A percentile compares a stretch with the other conserved stretches of the same genome.
Conservation (phyloP, 2,888 invertebrate species). For the Noctua pronuba region DNA sequence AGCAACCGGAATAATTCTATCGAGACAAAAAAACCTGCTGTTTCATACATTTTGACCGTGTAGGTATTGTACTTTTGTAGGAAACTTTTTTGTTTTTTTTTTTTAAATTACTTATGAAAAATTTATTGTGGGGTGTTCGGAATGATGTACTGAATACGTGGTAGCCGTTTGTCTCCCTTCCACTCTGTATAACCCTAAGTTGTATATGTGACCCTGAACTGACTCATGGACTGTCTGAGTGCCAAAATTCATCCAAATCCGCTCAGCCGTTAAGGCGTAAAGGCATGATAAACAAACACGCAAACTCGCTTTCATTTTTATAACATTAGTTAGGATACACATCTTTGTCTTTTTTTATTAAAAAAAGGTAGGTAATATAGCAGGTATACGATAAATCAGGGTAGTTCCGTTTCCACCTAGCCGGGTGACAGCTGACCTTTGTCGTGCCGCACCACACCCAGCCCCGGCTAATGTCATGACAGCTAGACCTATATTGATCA, state of each 20-base stretch:
- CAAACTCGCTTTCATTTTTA: background rate
- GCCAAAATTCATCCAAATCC: background rate
- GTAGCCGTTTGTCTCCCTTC: background rate
- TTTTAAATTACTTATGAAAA: too few species aligned
- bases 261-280: background rate
- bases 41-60: background rate
- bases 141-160: background rate
- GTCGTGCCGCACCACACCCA: constrained; percentile 55
- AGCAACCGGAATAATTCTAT: background rate
- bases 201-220: background rate
- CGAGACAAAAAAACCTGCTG: background rate
- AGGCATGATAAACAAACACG: background rate
- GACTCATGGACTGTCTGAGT: background rate
- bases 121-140: too few species aligned
- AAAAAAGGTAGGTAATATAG: constrained; percentile 11
- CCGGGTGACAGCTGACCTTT: constrained; percentile 57
- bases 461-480: constrained; percentile 43
- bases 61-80: background rate
- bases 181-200: background rate
- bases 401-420: constrained; percentile 35
- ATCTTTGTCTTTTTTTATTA: background rate
- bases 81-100: too few species aligned
- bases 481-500: constrained; percentile 52
- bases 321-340: background rate
- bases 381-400: constrained; percentile 50